These are phyloP conservation scores for Pycnomerus fuliginosus DNA, from an alignment of 2,888 invertebrate genomes.

Conservation along the genomic window DNA sequence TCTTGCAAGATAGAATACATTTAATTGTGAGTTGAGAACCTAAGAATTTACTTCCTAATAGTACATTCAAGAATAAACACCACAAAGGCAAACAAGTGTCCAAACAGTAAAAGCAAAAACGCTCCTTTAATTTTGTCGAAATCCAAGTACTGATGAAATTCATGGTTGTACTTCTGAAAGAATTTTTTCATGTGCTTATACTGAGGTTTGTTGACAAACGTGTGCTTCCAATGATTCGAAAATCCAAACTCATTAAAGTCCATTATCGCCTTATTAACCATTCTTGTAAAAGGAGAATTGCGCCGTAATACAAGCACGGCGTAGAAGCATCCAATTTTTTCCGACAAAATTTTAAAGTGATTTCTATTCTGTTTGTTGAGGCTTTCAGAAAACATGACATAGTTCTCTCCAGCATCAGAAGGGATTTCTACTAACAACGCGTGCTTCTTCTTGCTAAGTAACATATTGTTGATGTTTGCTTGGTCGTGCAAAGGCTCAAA, in stretches of 20 bases:
- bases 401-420: not conserved
- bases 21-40: no score
- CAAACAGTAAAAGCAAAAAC: conserved; percentile 31
- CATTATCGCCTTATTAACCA: conserved; percentile 24
- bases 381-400: conserved; percentile 4
- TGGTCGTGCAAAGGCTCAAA: not conserved
- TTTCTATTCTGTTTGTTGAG: not conserved
- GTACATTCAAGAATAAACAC: no score
- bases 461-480: conserved; percentile 1
- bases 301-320: conserved; percentile 25
- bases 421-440: conserved; percentile 1
- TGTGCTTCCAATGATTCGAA: conserved; percentile 24
- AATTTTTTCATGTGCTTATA: conserved; percentile 9
- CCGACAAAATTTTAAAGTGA: conserved; percentile 3
- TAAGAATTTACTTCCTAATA: no score
- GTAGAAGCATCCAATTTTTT: conserved; percentile 11
- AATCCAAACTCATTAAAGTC: conserved; percentile 28
- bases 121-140: conserved; percentile 24
- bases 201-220: conserved; percentile 8
- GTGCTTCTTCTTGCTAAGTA: not conserved
- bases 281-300: conserved; percentile 28
- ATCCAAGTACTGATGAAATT: conserved; percentile 13
- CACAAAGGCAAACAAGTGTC: conserved; percentile 4
- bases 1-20: no score
- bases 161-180: conserved; percentile 2